These are phyloP conservation scores for Pseudomyrmex flavicornis DNA, from an alignment of 1,140 invertebrate genomes.

Conservation along the genomic window DNA sequence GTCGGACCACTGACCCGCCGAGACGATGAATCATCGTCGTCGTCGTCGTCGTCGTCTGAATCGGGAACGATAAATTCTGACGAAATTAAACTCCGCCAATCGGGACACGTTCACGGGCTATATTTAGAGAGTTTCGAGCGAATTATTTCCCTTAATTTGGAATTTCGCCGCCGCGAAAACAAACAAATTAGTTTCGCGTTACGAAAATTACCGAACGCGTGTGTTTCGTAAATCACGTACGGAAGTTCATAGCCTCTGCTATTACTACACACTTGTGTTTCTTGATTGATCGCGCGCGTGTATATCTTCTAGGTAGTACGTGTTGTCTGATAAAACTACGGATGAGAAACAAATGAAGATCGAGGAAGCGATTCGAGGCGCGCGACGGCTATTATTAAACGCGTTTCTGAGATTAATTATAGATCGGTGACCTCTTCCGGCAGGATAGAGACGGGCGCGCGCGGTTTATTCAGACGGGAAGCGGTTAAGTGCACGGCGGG, in stretches of 20 bases:
- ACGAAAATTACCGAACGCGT: too few species aligned
- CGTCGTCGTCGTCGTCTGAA: not conserved
- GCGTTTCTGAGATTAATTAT: slow-evolving; percentile 20
- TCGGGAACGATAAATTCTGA: slow-evolving; percentile 43
- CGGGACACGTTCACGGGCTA: not conserved
- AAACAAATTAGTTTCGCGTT: too few species aligned
- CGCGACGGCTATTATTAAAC: slow-evolving; percentile 1
- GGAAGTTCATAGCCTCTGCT: too few species aligned
- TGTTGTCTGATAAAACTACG: not conserved
- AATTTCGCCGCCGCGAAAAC: too few species aligned
- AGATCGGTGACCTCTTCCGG: not conserved
- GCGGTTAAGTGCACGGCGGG: slow-evolving; percentile 13
- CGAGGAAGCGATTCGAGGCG: not conserved
- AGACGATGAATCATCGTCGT: slow-evolving; percentile 69
- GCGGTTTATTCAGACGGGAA: slow-evolving; percentile 32
- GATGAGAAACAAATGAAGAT: too few species aligned
- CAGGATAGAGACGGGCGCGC: not conserved
- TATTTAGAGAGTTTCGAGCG: not conserved
- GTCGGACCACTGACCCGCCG: slow-evolving; percentile 53
- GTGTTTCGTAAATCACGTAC: too few species aligned
- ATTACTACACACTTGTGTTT: too few species aligned
- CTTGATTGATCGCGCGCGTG: not conserved
- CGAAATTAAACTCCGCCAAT: slow-evolving; percentile 13
- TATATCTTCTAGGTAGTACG: not conserved
- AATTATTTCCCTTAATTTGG: slow-evolving; percentile 20